Percentiles rank a stretch among this genome's conserved stretches.
Evolutionary conservation across 2,797 vertebrate genomes (phyloP).

Genomic region (Typhlichthys eigenmanni): DNA sequence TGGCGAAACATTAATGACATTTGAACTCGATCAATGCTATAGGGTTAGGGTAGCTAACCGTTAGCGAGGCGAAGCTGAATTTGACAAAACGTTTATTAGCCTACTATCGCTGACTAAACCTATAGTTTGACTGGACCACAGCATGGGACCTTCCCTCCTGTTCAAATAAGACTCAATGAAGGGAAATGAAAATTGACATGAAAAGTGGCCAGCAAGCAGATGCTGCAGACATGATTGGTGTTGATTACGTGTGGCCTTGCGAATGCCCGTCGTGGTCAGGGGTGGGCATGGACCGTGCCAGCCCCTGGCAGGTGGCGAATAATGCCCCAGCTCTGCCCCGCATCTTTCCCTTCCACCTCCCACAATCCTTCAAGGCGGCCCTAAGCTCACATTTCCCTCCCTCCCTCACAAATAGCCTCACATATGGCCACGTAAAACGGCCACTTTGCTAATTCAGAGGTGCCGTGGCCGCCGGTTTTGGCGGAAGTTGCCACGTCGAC

Average conservation of each 20-base stretch:
- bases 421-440: constrained; percentile 23
- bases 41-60: no score
- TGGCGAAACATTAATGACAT: no score
- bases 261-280: constrained; percentile 18
- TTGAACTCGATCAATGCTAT: no score
- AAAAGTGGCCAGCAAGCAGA: not conserved
- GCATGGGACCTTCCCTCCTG: constrained; percentile 4
- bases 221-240: constrained; percentile 24
- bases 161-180: constrained; percentile 41
- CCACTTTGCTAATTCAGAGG: constrained; percentile 39
- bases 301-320: not conserved
- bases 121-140: constrained; percentile 9
- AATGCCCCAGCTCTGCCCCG: not conserved
- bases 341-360: not conserved
- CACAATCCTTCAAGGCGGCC: not conserved
- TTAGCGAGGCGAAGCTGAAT: no score
- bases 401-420: constrained; percentile 21
- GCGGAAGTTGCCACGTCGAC: constrained; percentile 15
- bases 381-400: constrained; percentile 2
- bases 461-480: constrained; percentile 15
- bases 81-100: no score
- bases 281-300: not conserved
- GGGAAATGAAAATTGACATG: constrained; percentile 37
- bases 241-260: constrained; percentile 34
- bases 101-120: no score